Evolutionary conservation across 2,888 invertebrate species (phyloP), one percentile per base, ranked within the genome.

Genomic region (Sarcophaga caerulescens): DNA sequence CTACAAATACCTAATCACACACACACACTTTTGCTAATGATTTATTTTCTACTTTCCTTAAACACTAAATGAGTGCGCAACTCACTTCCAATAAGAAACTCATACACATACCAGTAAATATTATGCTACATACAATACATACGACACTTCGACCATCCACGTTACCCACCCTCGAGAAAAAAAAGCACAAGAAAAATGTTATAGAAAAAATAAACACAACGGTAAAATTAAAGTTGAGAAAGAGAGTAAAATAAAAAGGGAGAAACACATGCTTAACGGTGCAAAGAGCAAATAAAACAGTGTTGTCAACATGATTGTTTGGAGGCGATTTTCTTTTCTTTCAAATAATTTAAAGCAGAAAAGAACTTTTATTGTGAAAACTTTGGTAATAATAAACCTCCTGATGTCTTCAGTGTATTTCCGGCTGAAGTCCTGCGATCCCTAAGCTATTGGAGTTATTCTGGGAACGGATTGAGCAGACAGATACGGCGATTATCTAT

Each of bases 141-240:
- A 60, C 60, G 76, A 60, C 59, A 73, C 17, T 52, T 52, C 17
- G 17, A 52, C 17, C 17, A 17, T 52, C 12, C 14, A 17, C 52
- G 14, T 10, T 52, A 73, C 14, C 81, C 70, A 81, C 81, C 81
- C 85, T 57, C 21, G 66, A n/a, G 74, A 45, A 66, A 77, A 82
- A 82, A 70, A 71, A 76, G 63, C 25, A 5, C 8, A 59, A 52
- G 52, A 17, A 52, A 52, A 52, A 52, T 52, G 17, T 14, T 19
- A 35, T n/a, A 62, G 23, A 19, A 19, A 62, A 44, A 44, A 44
- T 2, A 21, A 17, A 4, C 47, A 57, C 11, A 12, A 21, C 63
- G 23, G 65, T 45, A 44, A 63, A 52, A 19, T 57, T 63, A 23
- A 35, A 70, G 45, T 68, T 63, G 45, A 66, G 23, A 44, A 79